Evolutionary conservation across 2,113 vertebrate species (phyloP).

Genomic region (western clawed frog (Xenopus tropicalis)): DNA sequence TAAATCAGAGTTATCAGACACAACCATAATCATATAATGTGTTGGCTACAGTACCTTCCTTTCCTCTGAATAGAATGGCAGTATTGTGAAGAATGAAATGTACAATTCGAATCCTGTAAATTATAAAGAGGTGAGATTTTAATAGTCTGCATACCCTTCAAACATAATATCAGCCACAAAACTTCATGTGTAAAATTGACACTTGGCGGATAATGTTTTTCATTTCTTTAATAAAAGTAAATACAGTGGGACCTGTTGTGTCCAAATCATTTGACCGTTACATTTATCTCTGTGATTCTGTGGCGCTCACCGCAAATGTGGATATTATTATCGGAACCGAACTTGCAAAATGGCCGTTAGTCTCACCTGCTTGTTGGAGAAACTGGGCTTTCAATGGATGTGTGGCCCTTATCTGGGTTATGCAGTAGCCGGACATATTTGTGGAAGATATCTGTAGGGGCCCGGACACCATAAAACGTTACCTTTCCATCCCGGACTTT

Average conservation of each 20-base stretch:
- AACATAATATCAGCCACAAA: background rate
- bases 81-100: conserved; percentile 72
- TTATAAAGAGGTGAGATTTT: background rate
- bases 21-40: background rate
- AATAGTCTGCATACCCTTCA: too few relatives aligned
- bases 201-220: too few relatives aligned
- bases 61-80: conserved; percentile 53
- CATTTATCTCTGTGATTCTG: background rate
- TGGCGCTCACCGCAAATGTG: background rate
- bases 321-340: too few relatives aligned
- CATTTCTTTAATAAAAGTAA: too few relatives aligned
- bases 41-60: conserved; percentile 46
- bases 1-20: background rate
- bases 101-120: conserved; percentile 79
- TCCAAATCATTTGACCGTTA: too few relatives aligned
- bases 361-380: conserved; percentile 54
- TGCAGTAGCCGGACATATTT: conserved; percentile 73
- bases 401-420: conserved; percentile 55
- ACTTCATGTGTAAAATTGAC: too few relatives aligned
- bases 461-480: conserved; percentile 75
- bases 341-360: conserved; percentile 12
- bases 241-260: too few relatives aligned
- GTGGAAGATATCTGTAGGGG: conserved; percentile 61
- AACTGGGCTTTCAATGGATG: accelerated
- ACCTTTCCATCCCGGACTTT: conserved; percentile 57